Conservation (phyloP, 2,113 vertebrate species). For the Eudyptes chrysolophus region DNA sequence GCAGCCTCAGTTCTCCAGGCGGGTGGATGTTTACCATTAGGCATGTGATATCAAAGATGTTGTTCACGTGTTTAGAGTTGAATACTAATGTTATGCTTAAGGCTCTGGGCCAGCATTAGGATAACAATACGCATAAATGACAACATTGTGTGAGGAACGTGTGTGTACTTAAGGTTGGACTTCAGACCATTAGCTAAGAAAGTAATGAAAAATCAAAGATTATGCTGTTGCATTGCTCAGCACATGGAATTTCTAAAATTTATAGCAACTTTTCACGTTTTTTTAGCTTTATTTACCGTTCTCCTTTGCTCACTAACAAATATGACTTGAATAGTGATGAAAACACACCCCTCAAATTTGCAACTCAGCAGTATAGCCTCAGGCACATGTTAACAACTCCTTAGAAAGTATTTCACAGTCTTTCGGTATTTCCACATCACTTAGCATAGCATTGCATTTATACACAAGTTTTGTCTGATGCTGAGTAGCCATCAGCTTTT, state of each 20-base stretch:
- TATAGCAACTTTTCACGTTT: not conserved
- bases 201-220: not conserved
- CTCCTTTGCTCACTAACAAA: not conserved
- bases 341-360: conserved; percentile 15
- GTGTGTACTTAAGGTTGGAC: not conserved
- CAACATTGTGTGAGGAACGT: not conserved
- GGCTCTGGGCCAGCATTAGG: not conserved
- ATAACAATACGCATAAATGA: not conserved
- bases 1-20: not conserved
- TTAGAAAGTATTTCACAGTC: conserved; percentile 38
- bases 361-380: conserved; percentile 19
- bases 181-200: not conserved
- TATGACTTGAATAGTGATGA: conserved; percentile 1
- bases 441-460: conserved; percentile 8
- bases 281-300: not conserved
- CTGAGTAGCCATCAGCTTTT: not conserved
- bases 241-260: not conserved
- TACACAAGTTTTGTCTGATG: not conserved
- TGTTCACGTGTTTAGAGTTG: not conserved
- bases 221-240: not conserved
- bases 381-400: conserved; percentile 5
- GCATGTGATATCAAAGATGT: not conserved
- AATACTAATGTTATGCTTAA: not conserved
- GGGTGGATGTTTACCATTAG: not conserved
- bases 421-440: conserved; percentile 13